phyloP scores from a whole-genome alignment of 2,888 invertebrate genomes.

The Melipona bicolor region DNA sequence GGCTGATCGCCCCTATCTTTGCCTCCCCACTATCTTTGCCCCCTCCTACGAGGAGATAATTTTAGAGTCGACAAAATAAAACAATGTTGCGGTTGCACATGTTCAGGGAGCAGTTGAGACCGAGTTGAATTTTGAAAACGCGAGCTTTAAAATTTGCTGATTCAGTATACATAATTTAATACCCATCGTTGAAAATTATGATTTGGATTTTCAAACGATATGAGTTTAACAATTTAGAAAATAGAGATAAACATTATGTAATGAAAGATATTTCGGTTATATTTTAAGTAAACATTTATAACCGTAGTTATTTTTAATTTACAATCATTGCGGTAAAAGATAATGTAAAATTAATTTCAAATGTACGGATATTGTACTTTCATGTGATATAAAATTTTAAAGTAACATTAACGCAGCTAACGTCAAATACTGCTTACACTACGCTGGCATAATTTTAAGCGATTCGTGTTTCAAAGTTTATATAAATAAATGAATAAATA shows the following conservation, averaged over 20 bases:
- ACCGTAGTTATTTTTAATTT: not conserved
- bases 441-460: not conserved
- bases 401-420: conserved; percentile 10
- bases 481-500: too few relatives aligned
- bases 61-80: conserved; percentile 68
- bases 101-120: conserved; percentile 31
- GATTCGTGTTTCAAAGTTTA: not conserved
- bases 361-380: not conserved
- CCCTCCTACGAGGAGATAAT: conserved; percentile 55
- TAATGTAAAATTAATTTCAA: not conserved
- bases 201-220: not conserved
- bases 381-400: not conserved
- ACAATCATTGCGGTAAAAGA: not conserved
- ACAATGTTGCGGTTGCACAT: conserved; percentile 58
- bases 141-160: too few relatives aligned
- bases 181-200: not conserved
- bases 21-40: conserved; percentile 15
- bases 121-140: conserved; percentile 17
- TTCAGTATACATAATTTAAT: not conserved
- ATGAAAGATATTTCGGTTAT: not conserved
- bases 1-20: conserved; percentile 44
- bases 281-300: not conserved
- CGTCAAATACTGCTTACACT: not conserved
- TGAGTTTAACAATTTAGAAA: not conserved
- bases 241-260: not conserved